Evolutionary conservation across 1,140 invertebrate genomes (phyloP).

Genomic region (Drosophila fuyamai): DNA sequence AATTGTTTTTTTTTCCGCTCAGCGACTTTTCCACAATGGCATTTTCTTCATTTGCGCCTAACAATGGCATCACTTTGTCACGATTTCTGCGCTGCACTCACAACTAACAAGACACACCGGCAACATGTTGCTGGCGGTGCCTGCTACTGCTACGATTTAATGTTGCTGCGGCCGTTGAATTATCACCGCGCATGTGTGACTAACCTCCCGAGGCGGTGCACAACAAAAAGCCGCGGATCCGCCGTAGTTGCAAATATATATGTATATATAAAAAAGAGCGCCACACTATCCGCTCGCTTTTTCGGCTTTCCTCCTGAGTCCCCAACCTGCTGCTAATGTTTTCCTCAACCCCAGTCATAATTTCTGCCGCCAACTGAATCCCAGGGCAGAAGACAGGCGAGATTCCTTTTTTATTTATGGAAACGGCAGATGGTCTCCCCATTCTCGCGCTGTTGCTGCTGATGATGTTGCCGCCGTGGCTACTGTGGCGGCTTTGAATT

Average conservation of each 20-base stretch:
- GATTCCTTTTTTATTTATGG: conserved; percentile 72
- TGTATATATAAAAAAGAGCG: conserved; percentile 9
- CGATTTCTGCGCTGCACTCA: conserved; percentile 66
- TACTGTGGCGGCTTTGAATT: conserved; percentile 46
- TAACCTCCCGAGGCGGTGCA: conserved; percentile 75
- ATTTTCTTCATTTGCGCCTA: conserved; percentile 83
- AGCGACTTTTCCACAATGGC: conserved; percentile 76
- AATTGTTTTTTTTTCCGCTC: conserved; percentile 73
- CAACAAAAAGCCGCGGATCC: conserved; percentile 66
- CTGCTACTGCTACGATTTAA: conserved; percentile 73
- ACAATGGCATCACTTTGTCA: conserved; percentile 82
- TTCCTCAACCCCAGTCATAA: conserved; percentile 68
- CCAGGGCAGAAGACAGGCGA: conserved; percentile 27
- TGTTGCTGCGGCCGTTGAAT: conserved; percentile 67
- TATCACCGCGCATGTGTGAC: conserved; percentile 78
- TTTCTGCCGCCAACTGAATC: conserved; percentile 61
- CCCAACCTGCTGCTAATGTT: conserved; percentile 73
- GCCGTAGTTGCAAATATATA: background rate
- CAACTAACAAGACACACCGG: conserved; percentile 76
- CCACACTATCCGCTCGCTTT: conserved; percentile 12
- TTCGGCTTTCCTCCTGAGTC: conserved; percentile 12
- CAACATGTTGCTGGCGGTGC: conserved; percentile 66
- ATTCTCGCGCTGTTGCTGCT: conserved; percentile 21
- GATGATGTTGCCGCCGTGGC: conserved; percentile 13
- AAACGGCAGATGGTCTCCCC: conserved; percentile 37